Conservation (phyloP, 1,140 invertebrate species). For the Trichomalopsis sarcophagae region DNA sequence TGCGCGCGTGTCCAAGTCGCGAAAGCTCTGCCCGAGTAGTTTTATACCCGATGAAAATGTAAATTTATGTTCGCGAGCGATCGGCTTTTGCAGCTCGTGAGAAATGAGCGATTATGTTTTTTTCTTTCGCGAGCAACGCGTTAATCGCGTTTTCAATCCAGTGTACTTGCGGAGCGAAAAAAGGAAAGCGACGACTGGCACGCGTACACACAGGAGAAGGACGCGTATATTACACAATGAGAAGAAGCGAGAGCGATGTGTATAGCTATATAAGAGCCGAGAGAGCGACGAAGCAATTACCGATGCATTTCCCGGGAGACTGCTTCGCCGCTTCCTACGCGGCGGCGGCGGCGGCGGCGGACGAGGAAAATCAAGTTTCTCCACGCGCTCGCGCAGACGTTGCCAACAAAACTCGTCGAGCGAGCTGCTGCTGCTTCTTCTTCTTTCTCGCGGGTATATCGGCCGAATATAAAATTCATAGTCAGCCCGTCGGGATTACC, state of each 20-base stretch:
- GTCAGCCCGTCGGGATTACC: background rate
- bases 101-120: too few species aligned
- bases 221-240: background rate
- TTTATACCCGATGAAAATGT: background rate
- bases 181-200: too few species aligned
- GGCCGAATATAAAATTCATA: conserved; percentile 42
- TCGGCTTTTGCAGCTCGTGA: too few species aligned
- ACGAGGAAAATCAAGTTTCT: conserved; percentile 31
- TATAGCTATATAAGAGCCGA: too few species aligned
- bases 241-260: too few species aligned
- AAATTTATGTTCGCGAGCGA: background rate
- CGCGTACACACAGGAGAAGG: too few species aligned
- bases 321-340: background rate
- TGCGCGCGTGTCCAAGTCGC: background rate
- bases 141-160: too few species aligned
- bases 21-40: background rate
- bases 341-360: too few species aligned
- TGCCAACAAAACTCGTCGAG: background rate
- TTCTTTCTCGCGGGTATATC: background rate
- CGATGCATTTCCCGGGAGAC: conserved; percentile 41
- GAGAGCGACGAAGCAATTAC: conserved; percentile 34
- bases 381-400: background rate
- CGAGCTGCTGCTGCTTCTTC: background rate
- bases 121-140: too few species aligned
- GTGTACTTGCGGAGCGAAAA: too few species aligned